Base-by-base conservation (phyloP, 2,888 invertebrate species). In the Beris chalybata region DNA sequence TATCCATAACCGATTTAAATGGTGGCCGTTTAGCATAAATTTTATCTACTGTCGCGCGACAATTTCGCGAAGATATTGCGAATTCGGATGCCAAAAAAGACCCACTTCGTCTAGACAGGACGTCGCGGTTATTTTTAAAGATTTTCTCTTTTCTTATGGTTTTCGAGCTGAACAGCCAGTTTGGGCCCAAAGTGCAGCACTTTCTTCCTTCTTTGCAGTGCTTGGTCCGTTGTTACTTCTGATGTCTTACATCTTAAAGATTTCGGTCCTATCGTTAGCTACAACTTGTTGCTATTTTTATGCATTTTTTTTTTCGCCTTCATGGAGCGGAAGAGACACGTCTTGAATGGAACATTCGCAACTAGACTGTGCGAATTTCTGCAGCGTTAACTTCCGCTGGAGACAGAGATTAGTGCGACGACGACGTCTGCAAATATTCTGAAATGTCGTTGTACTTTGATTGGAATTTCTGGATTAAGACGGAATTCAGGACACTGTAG, bases 41-140 rank as follows among this genome's bases (percentile, higher is more conserved):
- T 61, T 61, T 61, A 43, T 61, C 52, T 52, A n/a, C 12, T 53
- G 30, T 30, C 9, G 53, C 53, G 22, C 53, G 30, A 53, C 53
- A 22, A 53, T 31, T 53, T 53, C 53, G 53, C 53, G 30, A 9
- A 58, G 29, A 9, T 47, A 58, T 58, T 12, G 29, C 45, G 30
- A 56, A 45, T 12, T 50, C 4, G 7, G 38, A 50, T 50, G 52
- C 61, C 50, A 61, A 61, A 61, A 56, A 61, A 61, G 61, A 61
- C 61, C 64, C 45, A 64, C 47, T 55, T 54, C 38, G 64, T 64
- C 64, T 64, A 64, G 64, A 64, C 64, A 64, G 64, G 64, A 64
- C 64, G 64, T 64, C 55, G 55, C 32, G 55, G 55, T 31, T 64
- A 64, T 64, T 64, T 64, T 55, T 44, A 56, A 44, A 47, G 31